Evolutionary conservation across 2,888 invertebrate genomes (phyloP).

Genomic region (Fragum sueziense): DNA sequence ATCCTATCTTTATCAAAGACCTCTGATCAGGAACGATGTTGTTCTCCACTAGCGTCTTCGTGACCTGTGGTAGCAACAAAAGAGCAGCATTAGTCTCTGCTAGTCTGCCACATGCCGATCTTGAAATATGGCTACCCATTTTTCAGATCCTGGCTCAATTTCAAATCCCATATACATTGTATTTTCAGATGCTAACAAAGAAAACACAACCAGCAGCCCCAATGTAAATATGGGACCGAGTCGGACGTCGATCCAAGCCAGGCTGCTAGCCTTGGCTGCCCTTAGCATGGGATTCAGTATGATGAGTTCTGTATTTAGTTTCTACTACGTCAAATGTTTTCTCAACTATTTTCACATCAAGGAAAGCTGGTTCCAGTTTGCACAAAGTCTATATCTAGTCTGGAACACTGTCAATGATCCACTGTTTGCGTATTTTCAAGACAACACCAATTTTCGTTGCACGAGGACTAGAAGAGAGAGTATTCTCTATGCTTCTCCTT

Average conservation of each 20-base stretch:
- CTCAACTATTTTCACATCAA: conserved; percentile 82
- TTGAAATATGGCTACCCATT: too few species aligned
- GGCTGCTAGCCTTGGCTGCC: conserved; percentile 71
- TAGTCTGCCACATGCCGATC: too few species aligned
- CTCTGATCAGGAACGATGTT: too few species aligned
- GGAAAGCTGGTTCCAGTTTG: conserved; percentile 82
- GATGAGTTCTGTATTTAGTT: conserved; percentile 80
- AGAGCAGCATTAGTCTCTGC: too few species aligned
- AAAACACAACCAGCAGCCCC: too few species aligned
- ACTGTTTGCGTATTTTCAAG: conserved; percentile 82
- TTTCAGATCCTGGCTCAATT: too few species aligned
- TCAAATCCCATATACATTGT: too few species aligned
- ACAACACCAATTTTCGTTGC: conserved; percentile 74
- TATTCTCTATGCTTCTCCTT: conserved; percentile 81
- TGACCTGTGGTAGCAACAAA: too few species aligned
- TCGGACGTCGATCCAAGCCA: conserved; percentile 31
- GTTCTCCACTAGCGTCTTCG: too few species aligned
- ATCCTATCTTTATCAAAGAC: too few species aligned
- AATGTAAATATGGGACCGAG: background rate
- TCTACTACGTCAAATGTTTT: conserved; percentile 83
- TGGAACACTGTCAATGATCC: conserved; percentile 84
- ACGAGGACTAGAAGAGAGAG: conserved; percentile 80
- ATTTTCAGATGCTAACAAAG: too few species aligned
- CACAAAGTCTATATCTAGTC: conserved; percentile 82
- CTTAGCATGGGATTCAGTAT: conserved; percentile 70